phyloP scores from a whole-genome alignment of 2,888 invertebrate genomes.

The Polydrusus pterygomalis region DNA sequence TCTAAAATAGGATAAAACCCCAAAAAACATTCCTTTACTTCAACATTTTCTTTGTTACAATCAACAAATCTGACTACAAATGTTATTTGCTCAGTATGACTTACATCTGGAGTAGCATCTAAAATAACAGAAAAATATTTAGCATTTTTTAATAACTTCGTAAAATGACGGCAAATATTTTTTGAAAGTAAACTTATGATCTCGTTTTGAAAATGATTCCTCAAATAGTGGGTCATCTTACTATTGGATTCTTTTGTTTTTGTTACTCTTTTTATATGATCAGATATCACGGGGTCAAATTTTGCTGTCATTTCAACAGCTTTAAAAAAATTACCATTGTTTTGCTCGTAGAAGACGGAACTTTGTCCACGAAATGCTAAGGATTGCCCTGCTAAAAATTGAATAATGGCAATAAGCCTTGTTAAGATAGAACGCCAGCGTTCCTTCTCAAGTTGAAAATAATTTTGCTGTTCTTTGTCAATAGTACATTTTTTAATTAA shows the following conservation, averaged over 20 bases:
- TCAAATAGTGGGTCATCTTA: neutral
- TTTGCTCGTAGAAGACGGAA: neutral
- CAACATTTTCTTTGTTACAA: neutral
- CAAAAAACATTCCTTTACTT: constrained; percentile 55
- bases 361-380: constrained; percentile 13
- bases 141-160: constrained; percentile 8
- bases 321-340: constrained; percentile 15
- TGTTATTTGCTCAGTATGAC: constrained; percentile 60
- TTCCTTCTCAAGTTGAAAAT: constrained; percentile 7
- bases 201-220: constrained; percentile 15
- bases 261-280: constrained; percentile 14
- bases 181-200: constrained; percentile 2
- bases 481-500: constrained; percentile 11
- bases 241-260: neutral
- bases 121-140: constrained; percentile 62
- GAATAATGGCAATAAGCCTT: constrained; percentile 18
- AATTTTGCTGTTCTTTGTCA: constrained; percentile 15
- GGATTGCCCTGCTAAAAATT: constrained; percentile 7
- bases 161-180: constrained; percentile 5
- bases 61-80: constrained; percentile 54
- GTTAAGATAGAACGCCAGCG: neutral
- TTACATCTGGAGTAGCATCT: constrained; percentile 35
- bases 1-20: constrained; percentile 52
- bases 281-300: constrained; percentile 9
- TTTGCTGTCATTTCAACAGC: constrained; percentile 12